These are phyloP conservation scores for Osmoderma eremita DNA, from an alignment of 2,888 invertebrate genomes.

Conservation along the genomic window DNA sequence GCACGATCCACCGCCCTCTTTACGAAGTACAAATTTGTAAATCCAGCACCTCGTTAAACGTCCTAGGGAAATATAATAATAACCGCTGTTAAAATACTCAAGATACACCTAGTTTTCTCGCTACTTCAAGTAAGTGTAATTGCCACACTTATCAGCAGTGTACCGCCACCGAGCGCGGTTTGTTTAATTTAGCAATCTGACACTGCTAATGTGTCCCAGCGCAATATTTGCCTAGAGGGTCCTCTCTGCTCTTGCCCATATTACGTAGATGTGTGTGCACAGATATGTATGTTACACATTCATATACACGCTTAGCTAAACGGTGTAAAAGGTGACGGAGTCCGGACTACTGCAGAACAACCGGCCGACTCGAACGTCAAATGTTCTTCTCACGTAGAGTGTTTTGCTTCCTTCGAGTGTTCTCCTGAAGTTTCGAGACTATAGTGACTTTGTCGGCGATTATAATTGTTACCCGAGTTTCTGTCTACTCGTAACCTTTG, in stretches of 20 bases:
- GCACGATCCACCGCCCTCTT: background rate
- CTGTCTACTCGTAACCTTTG: conserved; percentile 33
- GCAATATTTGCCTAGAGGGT: conserved; percentile 57
- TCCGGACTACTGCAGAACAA: conserved; percentile 44
- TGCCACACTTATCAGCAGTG: conserved; percentile 56
- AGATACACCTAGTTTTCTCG: conserved; percentile 51
- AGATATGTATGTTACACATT: no score
- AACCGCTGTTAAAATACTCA: conserved; percentile 14
- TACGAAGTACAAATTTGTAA: conserved; percentile 5
- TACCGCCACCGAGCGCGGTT: conserved; percentile 54
- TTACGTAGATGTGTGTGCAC: conserved; percentile 47
- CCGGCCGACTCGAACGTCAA: conserved; percentile 33
- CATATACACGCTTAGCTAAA: no score
- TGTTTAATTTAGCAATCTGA: conserved; percentile 61
- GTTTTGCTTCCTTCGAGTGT: conserved; percentile 45
- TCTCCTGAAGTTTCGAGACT: conserved; percentile 47
- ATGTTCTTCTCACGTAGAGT: conserved; percentile 48
- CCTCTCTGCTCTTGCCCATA: conserved; percentile 45
- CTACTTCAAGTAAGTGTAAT: conserved; percentile 53
- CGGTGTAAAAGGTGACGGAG: conserved; percentile 48
- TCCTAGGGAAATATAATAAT: conserved; percentile 42
- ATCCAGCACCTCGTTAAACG: conserved; percentile 22
- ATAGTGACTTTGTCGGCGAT: conserved; percentile 44
- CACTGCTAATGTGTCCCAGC: conserved; percentile 54
- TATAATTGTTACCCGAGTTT: conserved; percentile 46